Evolutionary conservation across 64 coral and sea anemone species (phyloP), one percentile per base, ranked within the genome.

Genomic region (Orbicella faveolata): DNA sequence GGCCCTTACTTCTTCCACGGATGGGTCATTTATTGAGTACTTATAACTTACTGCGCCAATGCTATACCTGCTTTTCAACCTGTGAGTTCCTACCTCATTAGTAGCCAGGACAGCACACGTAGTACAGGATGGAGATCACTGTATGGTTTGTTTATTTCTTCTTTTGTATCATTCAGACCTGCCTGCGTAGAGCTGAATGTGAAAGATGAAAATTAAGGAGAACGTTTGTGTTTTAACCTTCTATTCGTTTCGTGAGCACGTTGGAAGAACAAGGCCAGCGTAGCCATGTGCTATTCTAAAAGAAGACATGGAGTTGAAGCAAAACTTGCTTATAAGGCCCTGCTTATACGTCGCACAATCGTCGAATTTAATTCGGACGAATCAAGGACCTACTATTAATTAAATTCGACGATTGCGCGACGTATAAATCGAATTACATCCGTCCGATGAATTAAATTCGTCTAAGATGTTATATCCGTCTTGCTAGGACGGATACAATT

Each of bases 371-470:
- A 61, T 89, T 89, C 77, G 30, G 30, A 30, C 30, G 30, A 30
- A 30, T 30, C 30, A 30, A 30, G 30, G 30, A 30, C 30, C 30
- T 30, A 1, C 63, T 39, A 39, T 77, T 26, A 81, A 90, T 90
- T 48, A 90, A 90, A 80, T 90, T 90, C 76, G 88, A 90, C 88
- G 88, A 81, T 90, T 90, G 15, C 26, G 63, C 88, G 88, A 90
- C 88, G 76, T 81, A 81, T 90, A 81, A 90, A 90, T 39, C 44
- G 88, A 90, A 90, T 90, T 81, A 52, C 16, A 90, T 90, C 81
- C 88, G 76, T 90, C 88, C 57, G 63, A 57, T 39, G 76, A n/a
- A 90, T 90, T 90, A 80, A 90, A 81, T 90, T 90, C 64, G 78
- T 90, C 78, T 64, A 72, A 90, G 88, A 90, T 63, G 88, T 90